phyloP scores from a whole-genome alignment of 2,888 invertebrate genomes.

The Oegoconia quadripuncta region DNA sequence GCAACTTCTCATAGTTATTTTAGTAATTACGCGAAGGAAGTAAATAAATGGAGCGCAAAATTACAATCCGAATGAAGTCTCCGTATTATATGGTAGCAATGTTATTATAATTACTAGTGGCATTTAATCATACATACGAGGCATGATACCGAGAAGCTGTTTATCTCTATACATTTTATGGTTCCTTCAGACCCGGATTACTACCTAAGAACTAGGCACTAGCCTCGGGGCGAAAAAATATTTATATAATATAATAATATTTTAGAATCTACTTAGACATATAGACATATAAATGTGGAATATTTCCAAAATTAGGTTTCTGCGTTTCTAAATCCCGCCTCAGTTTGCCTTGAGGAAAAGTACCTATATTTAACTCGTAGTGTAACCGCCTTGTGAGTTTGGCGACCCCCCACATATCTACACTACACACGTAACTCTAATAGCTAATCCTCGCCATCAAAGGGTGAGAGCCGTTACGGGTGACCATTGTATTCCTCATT shows the following conservation, averaged over 20 bases:
- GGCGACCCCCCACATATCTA: constrained; percentile 69
- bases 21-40: constrained; percentile 22
- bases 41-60: constrained; percentile 28
- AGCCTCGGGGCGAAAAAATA: constrained; percentile 24
- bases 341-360: constrained; percentile 31
- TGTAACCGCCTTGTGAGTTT: constrained; percentile 37
- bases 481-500: constrained; percentile 43
- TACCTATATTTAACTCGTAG: constrained; percentile 22
- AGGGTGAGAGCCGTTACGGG: constrained; percentile 34
- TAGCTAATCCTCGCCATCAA: constrained; percentile 62
- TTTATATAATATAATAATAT: no score
- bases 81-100: constrained; percentile 28
- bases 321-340: no score
- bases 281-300: no score
- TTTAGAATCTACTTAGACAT: no score
- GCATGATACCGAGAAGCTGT: constrained; percentile 14
- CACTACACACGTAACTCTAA: constrained; percentile 55
- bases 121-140: no score
- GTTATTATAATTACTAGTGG: constrained; percentile 35
- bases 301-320: no score
- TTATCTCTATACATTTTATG: neutral
- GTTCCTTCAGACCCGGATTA: no score
- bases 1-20: constrained; percentile 27
- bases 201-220: neutral
- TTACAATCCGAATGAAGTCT: constrained; percentile 26